These are phyloP conservation scores for Pararge aegeria DNA, from an alignment of 1,140 invertebrate species.

Conservation along the genomic window DNA sequence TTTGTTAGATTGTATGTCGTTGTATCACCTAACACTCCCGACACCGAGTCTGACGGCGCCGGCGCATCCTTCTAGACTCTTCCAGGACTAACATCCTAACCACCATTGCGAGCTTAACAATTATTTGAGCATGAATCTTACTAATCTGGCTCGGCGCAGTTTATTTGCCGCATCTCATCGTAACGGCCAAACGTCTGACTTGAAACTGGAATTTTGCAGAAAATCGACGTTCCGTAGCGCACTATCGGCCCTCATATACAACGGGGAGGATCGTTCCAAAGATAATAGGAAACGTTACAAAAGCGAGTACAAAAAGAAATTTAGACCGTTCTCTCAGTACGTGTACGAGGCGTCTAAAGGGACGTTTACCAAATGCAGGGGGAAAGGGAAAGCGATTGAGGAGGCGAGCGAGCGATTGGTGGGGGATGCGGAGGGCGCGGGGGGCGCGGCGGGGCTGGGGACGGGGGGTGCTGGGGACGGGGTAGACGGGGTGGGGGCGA, in stretches of 20 bases:
- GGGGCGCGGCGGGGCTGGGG: constrained; percentile 26
- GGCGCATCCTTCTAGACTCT: constrained; percentile 63
- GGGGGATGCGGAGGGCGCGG: constrained; percentile 47
- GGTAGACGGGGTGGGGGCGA: constrained; percentile 48
- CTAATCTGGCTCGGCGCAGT: constrained; percentile 72
- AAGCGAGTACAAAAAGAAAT: constrained; percentile 90
- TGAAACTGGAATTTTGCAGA: constrained; percentile 79
- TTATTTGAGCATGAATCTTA: constrained; percentile 76
- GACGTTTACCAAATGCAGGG: constrained; percentile 83
- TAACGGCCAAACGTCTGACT: constrained; percentile 63
- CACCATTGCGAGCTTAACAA: constrained; percentile 75
- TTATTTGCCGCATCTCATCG: constrained; percentile 73
- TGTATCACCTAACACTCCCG: constrained; percentile 73
- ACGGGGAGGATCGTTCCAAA: constrained; percentile 79
- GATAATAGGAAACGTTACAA: constrained; percentile 81
- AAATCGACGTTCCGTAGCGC: constrained; percentile 80
- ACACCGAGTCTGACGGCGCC: constrained; percentile 52
- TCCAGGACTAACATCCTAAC: constrained; percentile 70
- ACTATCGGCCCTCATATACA: constrained; percentile 78
- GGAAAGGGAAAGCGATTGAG: constrained; percentile 77
- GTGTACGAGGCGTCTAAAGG: constrained; percentile 87
- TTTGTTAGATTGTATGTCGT: constrained; percentile 77
- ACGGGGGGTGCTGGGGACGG: constrained; percentile 53
- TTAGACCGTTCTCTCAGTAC: constrained; percentile 90
- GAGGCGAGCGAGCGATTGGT: constrained; percentile 71